Conservation (phyloP, 2,113 vertebrate genomes). For the Dicaeum eximium region DNA sequence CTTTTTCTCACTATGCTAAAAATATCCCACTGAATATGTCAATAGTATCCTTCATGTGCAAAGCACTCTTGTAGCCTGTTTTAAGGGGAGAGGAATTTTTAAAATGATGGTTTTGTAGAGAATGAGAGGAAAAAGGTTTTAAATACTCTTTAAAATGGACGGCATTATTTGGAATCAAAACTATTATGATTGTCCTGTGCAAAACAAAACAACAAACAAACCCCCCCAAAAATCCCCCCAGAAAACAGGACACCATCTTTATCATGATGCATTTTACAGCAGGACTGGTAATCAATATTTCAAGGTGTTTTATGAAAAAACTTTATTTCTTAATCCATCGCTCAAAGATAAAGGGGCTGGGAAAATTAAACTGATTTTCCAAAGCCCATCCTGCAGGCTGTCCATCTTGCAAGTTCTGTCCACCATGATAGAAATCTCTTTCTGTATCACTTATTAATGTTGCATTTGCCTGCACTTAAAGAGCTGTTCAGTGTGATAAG, state of each 20-base stretch:
- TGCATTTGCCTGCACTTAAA: neutral
- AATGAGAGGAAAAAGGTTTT: neutral
- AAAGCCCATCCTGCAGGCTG: neutral
- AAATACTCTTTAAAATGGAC: neutral
- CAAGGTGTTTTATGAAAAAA: neutral
- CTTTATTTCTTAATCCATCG: neutral
- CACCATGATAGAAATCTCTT: neutral
- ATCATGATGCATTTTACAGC: neutral
- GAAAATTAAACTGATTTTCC: neutral
- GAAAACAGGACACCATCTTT: neutral
- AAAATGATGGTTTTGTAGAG: neutral
- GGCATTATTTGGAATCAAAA: neutral
- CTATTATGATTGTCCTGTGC: neutral
- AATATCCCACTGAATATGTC: constrained; percentile 68
- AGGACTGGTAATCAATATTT: neutral
- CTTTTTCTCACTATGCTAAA: constrained; percentile 69
- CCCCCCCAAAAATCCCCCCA: no score
- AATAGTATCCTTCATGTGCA: constrained; percentile 55
- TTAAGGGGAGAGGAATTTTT: neutral
- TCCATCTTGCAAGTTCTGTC: neutral
- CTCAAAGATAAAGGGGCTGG: neutral
- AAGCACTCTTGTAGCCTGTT: neutral
- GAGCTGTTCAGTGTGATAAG: rapidly evolving
- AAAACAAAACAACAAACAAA: neutral
- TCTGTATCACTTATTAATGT: neutral